Percentiles rank a stretch among this genome's conserved stretches.
Conservation (phyloP, 23 tunicate genomes). For the Phallusia fumigata region DNA sequence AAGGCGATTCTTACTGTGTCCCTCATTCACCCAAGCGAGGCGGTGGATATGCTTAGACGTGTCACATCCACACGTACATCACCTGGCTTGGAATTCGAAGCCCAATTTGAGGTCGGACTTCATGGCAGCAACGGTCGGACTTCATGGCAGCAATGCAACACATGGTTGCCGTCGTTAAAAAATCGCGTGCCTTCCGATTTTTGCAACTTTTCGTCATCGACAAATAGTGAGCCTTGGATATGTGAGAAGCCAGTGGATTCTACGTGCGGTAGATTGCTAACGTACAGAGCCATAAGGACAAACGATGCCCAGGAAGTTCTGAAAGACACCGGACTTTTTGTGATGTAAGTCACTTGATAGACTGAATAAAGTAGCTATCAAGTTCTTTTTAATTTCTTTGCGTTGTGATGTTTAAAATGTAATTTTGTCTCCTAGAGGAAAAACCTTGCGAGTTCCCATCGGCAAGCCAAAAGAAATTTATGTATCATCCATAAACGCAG, state of each 20-base stretch:
- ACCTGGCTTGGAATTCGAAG: slow-evolving; percentile 42
- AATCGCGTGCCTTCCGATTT: not conserved
- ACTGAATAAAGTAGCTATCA: too few relatives aligned
- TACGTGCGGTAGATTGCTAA: slow-evolving; percentile 10
- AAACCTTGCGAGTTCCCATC: slow-evolving; percentile 33
- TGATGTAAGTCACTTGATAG: slow-evolving; percentile 13
- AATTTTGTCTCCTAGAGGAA: slow-evolving; percentile 7
- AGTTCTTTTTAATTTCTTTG: too few relatives aligned
- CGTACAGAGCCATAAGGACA: slow-evolving; percentile 16
- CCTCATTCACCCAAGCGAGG: slow-evolving; percentile 60
- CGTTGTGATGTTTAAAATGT: too few relatives aligned
- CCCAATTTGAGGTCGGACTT: slow-evolving; percentile 27
- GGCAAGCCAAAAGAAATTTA: slow-evolving; percentile 14
- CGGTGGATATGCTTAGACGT: slow-evolving; percentile 40
- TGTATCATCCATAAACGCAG: not conserved
- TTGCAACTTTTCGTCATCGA: slow-evolving; percentile 28
- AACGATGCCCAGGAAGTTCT: slow-evolving; percentile 25
- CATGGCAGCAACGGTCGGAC: not conserved
- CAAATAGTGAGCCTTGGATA: slow-evolving; percentile 35
- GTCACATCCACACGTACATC: slow-evolving; percentile 48
- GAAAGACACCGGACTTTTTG: slow-evolving; percentile 31
- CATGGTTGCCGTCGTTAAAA: slow-evolving; percentile 29
- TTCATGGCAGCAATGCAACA: slow-evolving; percentile 25
- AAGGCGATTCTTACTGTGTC: slow-evolving; percentile 19
- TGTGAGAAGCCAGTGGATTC: slow-evolving; percentile 41